A percentile compares a stretch with the other conserved stretches of the same genome.
These are phyloP conservation scores for Limnodromus scolopaceus DNA, from an alignment of 2,797 vertebrate species.

Conservation along the genomic window DNA sequence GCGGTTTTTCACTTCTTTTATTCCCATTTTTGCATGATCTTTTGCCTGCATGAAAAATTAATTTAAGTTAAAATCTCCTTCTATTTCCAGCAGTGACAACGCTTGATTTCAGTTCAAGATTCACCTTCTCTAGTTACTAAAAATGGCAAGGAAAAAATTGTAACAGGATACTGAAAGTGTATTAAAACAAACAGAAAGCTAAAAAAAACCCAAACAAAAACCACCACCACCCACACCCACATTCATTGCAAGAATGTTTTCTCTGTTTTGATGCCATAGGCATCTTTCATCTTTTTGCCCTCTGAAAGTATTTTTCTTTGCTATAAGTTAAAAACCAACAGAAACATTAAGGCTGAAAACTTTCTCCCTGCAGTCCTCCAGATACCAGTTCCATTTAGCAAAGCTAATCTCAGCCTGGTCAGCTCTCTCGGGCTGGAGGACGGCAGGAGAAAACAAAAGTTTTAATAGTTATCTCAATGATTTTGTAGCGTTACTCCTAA, in stretches of 20 bases:
- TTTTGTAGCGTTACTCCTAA: background rate
- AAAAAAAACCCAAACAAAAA: conserved; percentile 44
- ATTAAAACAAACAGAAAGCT: conserved; percentile 71
- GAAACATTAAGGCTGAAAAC: background rate
- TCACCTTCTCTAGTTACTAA: conserved; percentile 72
- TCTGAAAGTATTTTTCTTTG: conserved; percentile 31
- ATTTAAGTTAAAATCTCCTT: conserved; percentile 80
- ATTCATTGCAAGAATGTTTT: conserved; percentile 34
- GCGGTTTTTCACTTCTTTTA: conserved; percentile 97
- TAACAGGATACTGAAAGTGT: conserved; percentile 62
- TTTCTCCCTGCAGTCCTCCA: background rate
- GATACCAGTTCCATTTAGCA: background rate
- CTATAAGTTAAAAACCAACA: background rate
- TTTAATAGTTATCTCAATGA: background rate
- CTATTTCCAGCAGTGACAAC: conserved; percentile 70
- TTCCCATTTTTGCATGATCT: conserved; percentile 98
- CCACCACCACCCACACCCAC: background rate
- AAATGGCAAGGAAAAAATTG: conserved; percentile 58
- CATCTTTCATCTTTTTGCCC: background rate
- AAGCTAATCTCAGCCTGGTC: background rate
- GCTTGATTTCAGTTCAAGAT: conserved; percentile 62
- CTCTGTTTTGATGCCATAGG: conserved; percentile 31
- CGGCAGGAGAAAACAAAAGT: background rate
- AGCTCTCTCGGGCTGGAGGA: background rate
- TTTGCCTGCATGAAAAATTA: conserved; percentile 90